Evolutionary conservation across 2,113 vertebrate species (phyloP).

Genomic region (Odobenus rosmarus): DNA sequence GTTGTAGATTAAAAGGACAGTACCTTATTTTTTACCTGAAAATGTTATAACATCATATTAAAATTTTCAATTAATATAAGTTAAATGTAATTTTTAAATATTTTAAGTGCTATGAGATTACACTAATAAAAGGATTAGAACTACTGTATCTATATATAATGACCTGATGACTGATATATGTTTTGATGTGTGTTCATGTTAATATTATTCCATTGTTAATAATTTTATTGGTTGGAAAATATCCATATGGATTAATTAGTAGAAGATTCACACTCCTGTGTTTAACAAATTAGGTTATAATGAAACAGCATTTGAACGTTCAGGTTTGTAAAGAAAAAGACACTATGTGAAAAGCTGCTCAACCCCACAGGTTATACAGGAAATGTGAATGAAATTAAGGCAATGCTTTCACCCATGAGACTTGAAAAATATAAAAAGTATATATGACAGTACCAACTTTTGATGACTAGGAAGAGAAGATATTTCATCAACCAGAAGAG

Average conservation of each 20-base stretch:
- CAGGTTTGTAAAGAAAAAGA: not conserved
- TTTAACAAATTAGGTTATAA: not conserved
- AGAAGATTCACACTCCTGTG: not conserved
- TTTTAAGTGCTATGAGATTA: not conserved
- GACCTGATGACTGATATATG: not conserved
- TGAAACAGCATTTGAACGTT: not conserved
- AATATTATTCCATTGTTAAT: not conserved
- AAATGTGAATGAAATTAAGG: not conserved
- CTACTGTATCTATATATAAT: not conserved
- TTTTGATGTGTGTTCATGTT: not conserved
- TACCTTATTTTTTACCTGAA: slow-evolving; percentile 5
- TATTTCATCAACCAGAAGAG: not conserved
- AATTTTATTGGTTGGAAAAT: not conserved
- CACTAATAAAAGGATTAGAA: not conserved
- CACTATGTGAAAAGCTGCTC: not conserved
- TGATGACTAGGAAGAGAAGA: not conserved
- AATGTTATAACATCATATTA: not conserved
- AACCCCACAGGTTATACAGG: not conserved
- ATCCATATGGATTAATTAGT: not conserved
- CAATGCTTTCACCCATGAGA: not conserved
- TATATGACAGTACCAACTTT: not conserved
- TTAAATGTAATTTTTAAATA: not conserved
- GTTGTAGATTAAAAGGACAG: not conserved
- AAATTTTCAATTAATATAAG: not conserved
- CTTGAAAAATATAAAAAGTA: not conserved